These are phyloP conservation scores for Calcarius lapponicus DNA, from an alignment of 2,797 vertebrate species.

Conservation along the genomic window DNA sequence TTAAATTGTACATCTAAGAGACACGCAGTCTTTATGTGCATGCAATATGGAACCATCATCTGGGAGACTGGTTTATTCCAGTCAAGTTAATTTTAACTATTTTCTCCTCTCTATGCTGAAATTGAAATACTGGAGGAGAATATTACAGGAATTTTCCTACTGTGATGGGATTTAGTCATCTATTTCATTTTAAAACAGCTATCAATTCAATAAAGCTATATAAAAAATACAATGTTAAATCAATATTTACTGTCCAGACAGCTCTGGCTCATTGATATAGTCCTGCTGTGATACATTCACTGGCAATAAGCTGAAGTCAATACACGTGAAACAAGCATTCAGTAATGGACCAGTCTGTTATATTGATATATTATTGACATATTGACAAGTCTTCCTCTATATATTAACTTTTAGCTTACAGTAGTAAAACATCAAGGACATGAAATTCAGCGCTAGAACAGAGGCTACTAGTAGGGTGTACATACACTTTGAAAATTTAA, in stretches of 20 bases:
- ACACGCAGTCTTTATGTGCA: neutral
- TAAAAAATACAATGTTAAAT: slow-evolving; percentile 7
- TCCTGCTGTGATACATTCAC: neutral
- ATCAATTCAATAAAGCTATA: slow-evolving; percentile 56
- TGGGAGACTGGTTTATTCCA: neutral
- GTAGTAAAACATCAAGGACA: neutral
- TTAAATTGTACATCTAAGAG: neutral
- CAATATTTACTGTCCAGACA: slow-evolving; percentile 17
- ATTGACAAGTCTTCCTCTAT: neutral
- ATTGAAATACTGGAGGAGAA: neutral
- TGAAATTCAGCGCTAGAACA: neutral
- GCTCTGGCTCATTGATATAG: neutral
- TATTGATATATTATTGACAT: neutral
- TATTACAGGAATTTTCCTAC: slow-evolving; percentile 30
- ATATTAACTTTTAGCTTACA: neutral
- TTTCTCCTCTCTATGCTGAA: neutral
- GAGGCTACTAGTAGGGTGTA: neutral
- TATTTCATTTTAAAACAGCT: slow-evolving; percentile 59
- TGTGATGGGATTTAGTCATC: slow-evolving; percentile 20
- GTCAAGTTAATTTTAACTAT: neutral
- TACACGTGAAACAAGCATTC: neutral
- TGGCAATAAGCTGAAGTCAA: slow-evolving; percentile 11
- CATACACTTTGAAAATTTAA: neutral
- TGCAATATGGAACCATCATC: neutral
- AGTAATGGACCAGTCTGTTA: neutral